phyloP scores from a whole-genome alignment of 2,797 vertebrate species.

The Myotis myotis region DNA sequence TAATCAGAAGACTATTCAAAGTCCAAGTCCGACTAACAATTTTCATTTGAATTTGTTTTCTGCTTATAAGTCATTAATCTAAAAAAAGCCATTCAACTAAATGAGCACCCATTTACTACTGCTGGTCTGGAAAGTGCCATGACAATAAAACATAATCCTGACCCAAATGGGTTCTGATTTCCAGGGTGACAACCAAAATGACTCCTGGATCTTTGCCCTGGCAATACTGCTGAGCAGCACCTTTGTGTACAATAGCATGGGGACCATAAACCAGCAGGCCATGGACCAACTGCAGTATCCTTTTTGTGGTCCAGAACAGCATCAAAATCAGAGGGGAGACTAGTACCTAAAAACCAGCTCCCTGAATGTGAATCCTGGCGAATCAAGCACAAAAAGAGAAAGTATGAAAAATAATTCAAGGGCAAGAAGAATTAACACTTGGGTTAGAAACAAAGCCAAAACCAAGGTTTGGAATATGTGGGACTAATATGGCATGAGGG shows the following conservation, averaged over 20 bases:
- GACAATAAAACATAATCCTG: background rate
- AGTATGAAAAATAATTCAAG: background rate
- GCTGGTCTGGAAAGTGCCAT: too few species aligned
- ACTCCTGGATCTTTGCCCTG: too few species aligned
- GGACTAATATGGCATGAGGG: background rate
- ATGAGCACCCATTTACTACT: background rate
- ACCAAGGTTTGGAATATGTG: background rate
- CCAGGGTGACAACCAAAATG: too few species aligned
- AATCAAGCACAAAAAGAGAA: background rate
- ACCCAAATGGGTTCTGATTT: too few species aligned
- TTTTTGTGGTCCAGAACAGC: conserved; percentile 19
- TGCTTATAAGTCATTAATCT: background rate
- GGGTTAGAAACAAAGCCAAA: background rate
- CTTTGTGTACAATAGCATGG: too few species aligned
- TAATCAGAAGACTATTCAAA: background rate
- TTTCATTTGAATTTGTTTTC: background rate
- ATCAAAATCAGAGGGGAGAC: background rate
- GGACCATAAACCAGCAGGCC: conserved; percentile 71
- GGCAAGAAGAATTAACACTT: background rate
- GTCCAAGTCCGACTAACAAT: background rate
- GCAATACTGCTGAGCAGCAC: too few species aligned
- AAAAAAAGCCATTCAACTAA: background rate
- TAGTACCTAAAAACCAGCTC: background rate
- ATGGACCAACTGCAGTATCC: conserved; percentile 86
- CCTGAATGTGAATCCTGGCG: background rate